Evolutionary conservation across 2,888 invertebrate genomes (phyloP).

Genomic region (Steinernema hermaphroditum): DNA sequence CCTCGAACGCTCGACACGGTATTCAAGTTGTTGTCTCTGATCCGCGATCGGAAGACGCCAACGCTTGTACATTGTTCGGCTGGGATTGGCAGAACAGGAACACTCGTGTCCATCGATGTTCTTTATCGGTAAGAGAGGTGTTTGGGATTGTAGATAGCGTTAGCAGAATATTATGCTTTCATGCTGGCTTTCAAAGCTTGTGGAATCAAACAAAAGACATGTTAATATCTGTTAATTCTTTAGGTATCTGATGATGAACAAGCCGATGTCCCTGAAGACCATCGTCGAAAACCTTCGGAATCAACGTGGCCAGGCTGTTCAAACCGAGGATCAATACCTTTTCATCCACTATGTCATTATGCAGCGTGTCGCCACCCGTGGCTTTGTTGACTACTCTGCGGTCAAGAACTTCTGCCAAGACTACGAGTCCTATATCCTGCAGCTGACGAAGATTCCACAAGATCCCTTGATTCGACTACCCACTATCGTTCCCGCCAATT

Average conservation of each 20-base stretch:
- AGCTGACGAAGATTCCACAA: not conserved
- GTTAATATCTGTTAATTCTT: not conserved
- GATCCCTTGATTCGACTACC: not conserved
- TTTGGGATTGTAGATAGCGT: no score
- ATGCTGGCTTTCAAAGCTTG: no score
- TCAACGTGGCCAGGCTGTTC: constrained; percentile 37
- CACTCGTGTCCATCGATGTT: constrained; percentile 27
- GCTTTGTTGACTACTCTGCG: not conserved
- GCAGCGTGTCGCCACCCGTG: not conserved
- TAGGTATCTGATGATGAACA: not conserved
- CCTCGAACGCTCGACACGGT: constrained; percentile 35
- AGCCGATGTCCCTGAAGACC: not conserved
- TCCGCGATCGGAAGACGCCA: constrained; percentile 32
- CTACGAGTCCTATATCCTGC: not conserved
- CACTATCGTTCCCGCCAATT: not conserved
- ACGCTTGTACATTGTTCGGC: constrained; percentile 42
- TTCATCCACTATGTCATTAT: constrained; percentile 33
- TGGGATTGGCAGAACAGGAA: constrained; percentile 38
- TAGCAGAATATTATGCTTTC: no score
- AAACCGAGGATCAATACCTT: constrained; percentile 37
- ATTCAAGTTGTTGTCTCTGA: constrained; percentile 33
- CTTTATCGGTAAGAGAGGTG: not conserved
- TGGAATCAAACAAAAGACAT: no score
- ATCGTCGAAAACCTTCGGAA: constrained; percentile 31
- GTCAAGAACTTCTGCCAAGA: not conserved